These are phyloP conservation scores for Nineta flava DNA, from an alignment of 2,888 invertebrate species.

Conservation along the genomic window DNA sequence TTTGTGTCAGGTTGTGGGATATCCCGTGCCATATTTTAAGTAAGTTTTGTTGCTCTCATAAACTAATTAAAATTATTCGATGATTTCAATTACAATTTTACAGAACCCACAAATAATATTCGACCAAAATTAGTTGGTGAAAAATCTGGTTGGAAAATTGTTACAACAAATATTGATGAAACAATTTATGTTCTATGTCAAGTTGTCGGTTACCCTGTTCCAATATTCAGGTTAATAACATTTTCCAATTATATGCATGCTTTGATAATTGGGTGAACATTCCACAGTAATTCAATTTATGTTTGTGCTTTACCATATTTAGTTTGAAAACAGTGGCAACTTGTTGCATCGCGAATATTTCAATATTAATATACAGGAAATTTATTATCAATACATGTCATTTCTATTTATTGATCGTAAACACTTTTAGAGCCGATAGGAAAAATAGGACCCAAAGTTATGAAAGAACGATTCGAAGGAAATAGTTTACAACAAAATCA, in stretches of 20 bases:
- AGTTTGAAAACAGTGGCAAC: neutral
- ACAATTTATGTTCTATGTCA: slow-evolving; percentile 45
- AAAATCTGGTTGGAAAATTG: neutral
- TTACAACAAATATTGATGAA: slow-evolving; percentile 8
- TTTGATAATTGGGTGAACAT: neutral
- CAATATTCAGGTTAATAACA: slow-evolving; percentile 48
- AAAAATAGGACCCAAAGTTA: slow-evolving; percentile 25
- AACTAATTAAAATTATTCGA: neutral
- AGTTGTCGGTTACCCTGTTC: slow-evolving; percentile 51
- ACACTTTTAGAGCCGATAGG: slow-evolving; percentile 25
- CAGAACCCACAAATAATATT: neutral
- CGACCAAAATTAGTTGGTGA: neutral
- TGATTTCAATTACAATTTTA: neutral
- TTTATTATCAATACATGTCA: slow-evolving; percentile 36
- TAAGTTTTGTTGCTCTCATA: slow-evolving; percentile 26
- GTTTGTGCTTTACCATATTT: neutral
- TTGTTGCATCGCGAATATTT: neutral
- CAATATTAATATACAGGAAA: slow-evolving; percentile 15
- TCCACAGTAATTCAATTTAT: neutral
- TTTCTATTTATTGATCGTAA: slow-evolving; percentile 35
- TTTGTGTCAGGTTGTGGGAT: slow-evolving; percentile 52
- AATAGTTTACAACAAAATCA: slow-evolving; percentile 15
- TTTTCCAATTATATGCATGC: neutral
- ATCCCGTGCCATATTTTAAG: slow-evolving; percentile 54
- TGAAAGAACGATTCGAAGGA: slow-evolving; percentile 32